Evolutionary conservation across 2,888 invertebrate genomes (phyloP).

Genomic region (Amblyjoppa proteus): DNA sequence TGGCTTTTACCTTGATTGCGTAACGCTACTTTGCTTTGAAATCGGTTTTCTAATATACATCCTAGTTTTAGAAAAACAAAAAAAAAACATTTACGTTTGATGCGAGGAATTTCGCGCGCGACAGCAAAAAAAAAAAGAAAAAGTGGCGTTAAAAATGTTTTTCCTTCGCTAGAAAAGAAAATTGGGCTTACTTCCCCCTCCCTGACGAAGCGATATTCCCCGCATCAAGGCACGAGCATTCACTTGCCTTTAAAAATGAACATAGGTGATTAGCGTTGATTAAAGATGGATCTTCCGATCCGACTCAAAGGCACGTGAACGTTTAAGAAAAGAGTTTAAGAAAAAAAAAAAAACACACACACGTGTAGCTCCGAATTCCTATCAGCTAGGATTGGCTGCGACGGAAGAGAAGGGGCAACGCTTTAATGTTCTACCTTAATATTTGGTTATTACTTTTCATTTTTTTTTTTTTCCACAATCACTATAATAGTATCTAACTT

Average conservation of each 20-base stretch:
- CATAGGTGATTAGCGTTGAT: conserved; percentile 34
- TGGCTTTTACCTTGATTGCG: conserved; percentile 85
- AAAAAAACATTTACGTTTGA: conserved; percentile 69
- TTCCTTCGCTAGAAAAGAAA: background rate
- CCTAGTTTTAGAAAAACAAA: conserved; percentile 82
- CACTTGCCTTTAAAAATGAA: conserved; percentile 49
- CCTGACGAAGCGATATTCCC: background rate
- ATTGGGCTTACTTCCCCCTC: no score
- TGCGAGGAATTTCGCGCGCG: conserved; percentile 56
- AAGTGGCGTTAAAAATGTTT: background rate
- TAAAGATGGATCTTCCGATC: background rate
- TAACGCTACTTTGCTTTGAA: conserved; percentile 85
- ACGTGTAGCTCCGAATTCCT: conserved; percentile 41
- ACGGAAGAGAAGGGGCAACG: conserved; percentile 76
- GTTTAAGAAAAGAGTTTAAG: background rate
- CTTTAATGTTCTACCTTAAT: conserved; percentile 75
- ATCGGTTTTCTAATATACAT: conserved; percentile 83
- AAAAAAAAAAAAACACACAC: background rate
- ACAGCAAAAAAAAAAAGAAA: conserved; percentile 42
- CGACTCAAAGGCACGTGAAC: conserved; percentile 56
- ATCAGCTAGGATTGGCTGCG: conserved; percentile 70
- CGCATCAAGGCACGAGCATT: conserved; percentile 45
- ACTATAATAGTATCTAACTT: conserved; percentile 84
- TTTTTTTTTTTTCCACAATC: conserved; percentile 80
- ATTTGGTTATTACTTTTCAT: conserved; percentile 76